phyloP scores from a whole-genome alignment of 2,888 invertebrate species.

The Busseola fusca region DNA sequence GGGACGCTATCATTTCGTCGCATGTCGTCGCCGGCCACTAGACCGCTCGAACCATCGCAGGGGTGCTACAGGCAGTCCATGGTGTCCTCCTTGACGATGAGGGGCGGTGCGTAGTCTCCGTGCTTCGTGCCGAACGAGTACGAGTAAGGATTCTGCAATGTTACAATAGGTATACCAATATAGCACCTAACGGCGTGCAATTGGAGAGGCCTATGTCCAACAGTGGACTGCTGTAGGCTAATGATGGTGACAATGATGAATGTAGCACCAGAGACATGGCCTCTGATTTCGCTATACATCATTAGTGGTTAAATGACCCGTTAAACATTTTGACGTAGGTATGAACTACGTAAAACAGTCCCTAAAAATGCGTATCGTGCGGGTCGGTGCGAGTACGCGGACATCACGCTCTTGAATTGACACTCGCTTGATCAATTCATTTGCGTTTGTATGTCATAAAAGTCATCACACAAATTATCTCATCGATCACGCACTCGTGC shows the following conservation, averaged over 20 bases:
- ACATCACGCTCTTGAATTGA: not conserved
- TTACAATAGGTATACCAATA: conserved; percentile 4
- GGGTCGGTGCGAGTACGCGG: not conserved
- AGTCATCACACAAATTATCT: not conserved
- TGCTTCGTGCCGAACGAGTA: conserved; percentile 90
- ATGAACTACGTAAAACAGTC: not conserved
- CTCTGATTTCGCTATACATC: not conserved
- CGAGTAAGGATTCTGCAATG: conserved; percentile 81
- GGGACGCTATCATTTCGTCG: not conserved
- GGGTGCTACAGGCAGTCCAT: conserved; percentile 83
- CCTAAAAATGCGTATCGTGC: not conserved
- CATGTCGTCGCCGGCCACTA: not conserved
- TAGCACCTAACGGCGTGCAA: not conserved
- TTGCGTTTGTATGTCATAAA: not conserved
- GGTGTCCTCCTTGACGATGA: conserved; percentile 89
- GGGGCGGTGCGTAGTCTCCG: conserved; percentile 86
- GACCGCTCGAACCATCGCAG: not conserved
- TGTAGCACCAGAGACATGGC: not conserved
- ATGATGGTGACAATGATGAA: not conserved
- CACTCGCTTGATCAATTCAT: not conserved
- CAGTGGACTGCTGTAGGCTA: not conserved
- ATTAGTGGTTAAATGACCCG: not conserved
- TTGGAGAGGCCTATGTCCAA: not conserved
- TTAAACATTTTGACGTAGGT: not conserved
- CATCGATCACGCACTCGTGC: not conserved